Evolutionary conservation across 2,797 vertebrate species (phyloP), one percentile per base, ranked within the genome.

Genomic region (Liparis tanakae): DNA sequence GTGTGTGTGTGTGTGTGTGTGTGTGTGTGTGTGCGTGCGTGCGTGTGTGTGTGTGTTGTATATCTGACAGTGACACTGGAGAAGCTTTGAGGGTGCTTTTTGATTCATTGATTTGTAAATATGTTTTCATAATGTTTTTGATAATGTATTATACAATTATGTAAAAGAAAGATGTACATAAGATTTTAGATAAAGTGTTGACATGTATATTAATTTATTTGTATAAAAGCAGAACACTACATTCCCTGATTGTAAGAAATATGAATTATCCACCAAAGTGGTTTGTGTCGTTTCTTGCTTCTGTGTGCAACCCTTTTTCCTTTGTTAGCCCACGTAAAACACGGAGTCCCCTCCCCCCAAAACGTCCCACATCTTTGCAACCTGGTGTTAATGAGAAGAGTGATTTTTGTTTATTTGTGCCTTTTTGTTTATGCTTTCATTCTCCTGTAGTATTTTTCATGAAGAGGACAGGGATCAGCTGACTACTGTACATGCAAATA

Each of bases 41-140:
- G 62, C 58, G 77, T 71, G 64, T 43, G 66, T 51, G 55, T 57
- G 76, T 48, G 48, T 34, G 30, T 41, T 41, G 17, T 63, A 50
- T 63, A 44, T 34, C 8, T 63, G 39, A 41, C 7, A 41, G 63
- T 33, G 74, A 51, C 60, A 15, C 63, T 44, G 63, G 78, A 76
- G 72, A 85, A 80, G 87, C 72, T 83, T 69, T 55, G 85, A 88
- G 84, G 90, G 85, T 89, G 80, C 76, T 94, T 94, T 94, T 93
- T 87, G 81, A 93, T 85, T 93, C 91, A 85, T 91, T 88, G 88
- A 92, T 87, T 91, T 94, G 93, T 94, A 94, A 92, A 94, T 94
- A 94, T 85, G 89, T 94, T 95, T 95, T 95, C 92, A 93, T 94
- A 95, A 85, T 73, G 86, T 90, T 95, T 95, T 95, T 95, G 91